Conservation (phyloP, 2,888 invertebrate species). For the Lomographa bimaculata region DNA sequence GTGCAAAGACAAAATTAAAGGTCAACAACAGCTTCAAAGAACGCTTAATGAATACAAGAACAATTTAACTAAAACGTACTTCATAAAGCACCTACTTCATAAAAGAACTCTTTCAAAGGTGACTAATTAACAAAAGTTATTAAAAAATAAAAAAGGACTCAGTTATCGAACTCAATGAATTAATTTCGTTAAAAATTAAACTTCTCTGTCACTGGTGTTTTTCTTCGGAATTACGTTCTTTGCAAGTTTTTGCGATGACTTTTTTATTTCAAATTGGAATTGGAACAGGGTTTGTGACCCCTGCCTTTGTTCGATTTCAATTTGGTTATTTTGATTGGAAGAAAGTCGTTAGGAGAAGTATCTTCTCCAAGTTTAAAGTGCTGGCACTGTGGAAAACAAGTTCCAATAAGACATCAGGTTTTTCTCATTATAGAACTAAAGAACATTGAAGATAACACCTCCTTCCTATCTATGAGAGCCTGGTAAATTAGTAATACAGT, state of each 20-base stretch:
- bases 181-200: conserved; percentile 55
- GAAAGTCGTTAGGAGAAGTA: conserved; percentile 12
- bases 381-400: no score
- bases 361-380: no score
- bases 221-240: conserved; percentile 37
- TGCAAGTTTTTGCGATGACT: conserved; percentile 23
- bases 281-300: conserved; percentile 14
- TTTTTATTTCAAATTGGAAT: conserved; percentile 26
- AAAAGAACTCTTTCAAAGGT: conserved; percentile 43
- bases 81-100: conserved; percentile 25
- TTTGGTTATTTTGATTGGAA: conserved; percentile 14
- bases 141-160: conserved; percentile 35
- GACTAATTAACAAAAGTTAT: conserved; percentile 51
- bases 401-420: no score
- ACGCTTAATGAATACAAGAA: conserved; percentile 44
- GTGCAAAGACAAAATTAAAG: conserved; percentile 43
- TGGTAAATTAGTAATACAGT: no score
- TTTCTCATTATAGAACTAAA: no score
- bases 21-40: conserved; percentile 43
- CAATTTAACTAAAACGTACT: conserved; percentile 37
- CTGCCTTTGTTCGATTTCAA: conserved; percentile 16
- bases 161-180: conserved; percentile 58
- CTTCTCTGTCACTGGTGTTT: conserved; percentile 46
- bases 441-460: no score
- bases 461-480: no score